Conservation (phyloP, 1,140 invertebrate species). For the Achroia grisella region DNA sequence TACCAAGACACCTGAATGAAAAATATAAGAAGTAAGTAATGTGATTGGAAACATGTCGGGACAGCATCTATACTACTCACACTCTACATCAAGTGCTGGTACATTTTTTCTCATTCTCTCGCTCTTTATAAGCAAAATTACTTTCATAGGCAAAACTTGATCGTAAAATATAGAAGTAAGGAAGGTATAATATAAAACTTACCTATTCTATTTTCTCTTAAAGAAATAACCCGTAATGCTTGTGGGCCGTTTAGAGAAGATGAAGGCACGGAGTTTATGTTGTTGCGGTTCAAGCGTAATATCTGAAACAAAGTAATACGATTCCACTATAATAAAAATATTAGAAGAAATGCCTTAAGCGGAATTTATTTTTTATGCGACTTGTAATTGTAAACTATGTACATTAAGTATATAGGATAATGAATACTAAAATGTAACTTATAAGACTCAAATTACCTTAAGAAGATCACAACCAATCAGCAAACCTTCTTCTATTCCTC, state of each 20-base stretch:
- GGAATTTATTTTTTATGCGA: no score
- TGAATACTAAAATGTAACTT: background rate
- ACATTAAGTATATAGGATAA: no score
- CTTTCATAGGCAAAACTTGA: background rate
- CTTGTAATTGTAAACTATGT: no score
- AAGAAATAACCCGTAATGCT: conserved; percentile 80
- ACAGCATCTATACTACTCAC: no score
- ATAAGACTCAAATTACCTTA: conserved; percentile 73
- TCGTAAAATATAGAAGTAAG: conserved; percentile 7
- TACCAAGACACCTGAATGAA: no score
- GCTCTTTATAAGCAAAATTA: no score
- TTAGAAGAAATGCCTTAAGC: no score
- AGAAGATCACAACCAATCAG: conserved; percentile 86
- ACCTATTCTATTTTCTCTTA: conserved; percentile 88
- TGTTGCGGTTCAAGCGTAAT: conserved; percentile 86
- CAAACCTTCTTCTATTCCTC: conserved; percentile 87
- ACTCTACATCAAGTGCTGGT: no score
- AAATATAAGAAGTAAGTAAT: no score
- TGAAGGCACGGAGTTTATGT: conserved; percentile 82
- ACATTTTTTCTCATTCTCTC: no score
- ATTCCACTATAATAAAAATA: background rate
- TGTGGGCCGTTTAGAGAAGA: conserved; percentile 85
- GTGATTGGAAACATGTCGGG: no score
- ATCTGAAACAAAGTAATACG: conserved; percentile 74
- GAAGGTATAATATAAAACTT: conserved; percentile 34